These are phyloP conservation scores for Ptychodera flava DNA, from an alignment of 35 echinoderm and acorn worm genomes.

Conservation along the genomic window DNA sequence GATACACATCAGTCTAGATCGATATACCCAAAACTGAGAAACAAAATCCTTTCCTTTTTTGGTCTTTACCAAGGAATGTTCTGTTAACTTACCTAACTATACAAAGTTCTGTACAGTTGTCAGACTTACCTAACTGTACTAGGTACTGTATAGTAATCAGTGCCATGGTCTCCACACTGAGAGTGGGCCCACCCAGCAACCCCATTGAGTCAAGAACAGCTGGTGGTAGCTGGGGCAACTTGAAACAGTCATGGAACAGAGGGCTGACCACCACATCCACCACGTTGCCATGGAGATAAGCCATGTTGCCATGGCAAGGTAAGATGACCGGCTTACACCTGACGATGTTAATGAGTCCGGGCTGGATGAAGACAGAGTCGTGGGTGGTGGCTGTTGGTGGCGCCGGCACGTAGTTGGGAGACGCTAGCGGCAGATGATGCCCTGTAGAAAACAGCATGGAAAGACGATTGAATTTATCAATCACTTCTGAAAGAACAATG, in stretches of 20 bases:
- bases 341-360: constrained; percentile 51
- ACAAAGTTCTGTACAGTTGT: constrained; percentile 89
- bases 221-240: constrained; percentile 46
- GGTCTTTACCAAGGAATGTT: too few relatives aligned
- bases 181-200: constrained; percentile 41
- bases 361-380: constrained; percentile 73
- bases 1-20: too few relatives aligned
- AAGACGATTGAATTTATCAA: too few relatives aligned
- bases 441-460: neutral
- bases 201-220: constrained; percentile 43
- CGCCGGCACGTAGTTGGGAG: constrained; percentile 69
- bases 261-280: constrained; percentile 72
- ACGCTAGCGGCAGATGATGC: neutral
- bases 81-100: constrained; percentile 30
- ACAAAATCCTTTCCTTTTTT: too few relatives aligned
- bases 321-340: constrained; percentile 73
- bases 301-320: constrained; percentile 66
- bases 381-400: constrained; percentile 48
- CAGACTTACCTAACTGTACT: constrained; percentile 78
- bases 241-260: constrained; percentile 70
- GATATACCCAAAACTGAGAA: too few relatives aligned
- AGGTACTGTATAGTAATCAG: constrained; percentile 86
- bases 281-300: constrained; percentile 80
- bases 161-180: constrained; percentile 86
- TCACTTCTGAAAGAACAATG: too few relatives aligned